Evolutionary conservation across 2,113 vertebrate genomes (phyloP).

Genomic region (Macroglossus sobrinus): DNA sequence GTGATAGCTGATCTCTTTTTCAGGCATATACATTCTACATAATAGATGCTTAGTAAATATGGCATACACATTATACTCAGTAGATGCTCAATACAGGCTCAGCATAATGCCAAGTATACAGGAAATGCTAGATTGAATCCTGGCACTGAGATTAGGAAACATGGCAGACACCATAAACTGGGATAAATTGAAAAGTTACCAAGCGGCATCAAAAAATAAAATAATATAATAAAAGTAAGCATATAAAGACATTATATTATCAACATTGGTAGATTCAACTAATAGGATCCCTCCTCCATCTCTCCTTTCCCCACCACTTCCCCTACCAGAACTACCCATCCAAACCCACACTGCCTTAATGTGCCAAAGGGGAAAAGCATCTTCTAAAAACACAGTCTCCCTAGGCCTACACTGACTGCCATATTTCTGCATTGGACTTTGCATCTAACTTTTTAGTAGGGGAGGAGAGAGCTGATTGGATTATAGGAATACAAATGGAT

Average conservation of each 20-base stretch:
- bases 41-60: neutral
- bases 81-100: neutral
- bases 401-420: neutral
- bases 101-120: neutral
- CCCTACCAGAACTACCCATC: neutral
- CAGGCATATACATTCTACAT: neutral
- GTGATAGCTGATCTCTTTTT: neutral
- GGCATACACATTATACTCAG: neutral
- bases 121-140: neutral
- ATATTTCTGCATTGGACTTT: slow-evolving; percentile 43
- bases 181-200: neutral
- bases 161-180: neutral
- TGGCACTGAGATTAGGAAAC: neutral
- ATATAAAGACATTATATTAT: neutral
- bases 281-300: neutral
- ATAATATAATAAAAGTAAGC: neutral
- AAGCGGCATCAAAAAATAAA: slow-evolving; percentile 17
- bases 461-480: slow-evolving; percentile 67
- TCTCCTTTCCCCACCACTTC: neutral
- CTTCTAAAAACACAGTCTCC: neutral
- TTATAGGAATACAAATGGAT: slow-evolving; percentile 84
- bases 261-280: neutral
- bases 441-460: slow-evolving; percentile 47
- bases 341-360: neutral
- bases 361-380: neutral